Percentiles rank a stretch among this genome's conserved stretches.
These are phyloP conservation scores for Axea sp. DNA, from an alignment of 2,888 invertebrate genomes.

Conservation along the genomic window DNA sequence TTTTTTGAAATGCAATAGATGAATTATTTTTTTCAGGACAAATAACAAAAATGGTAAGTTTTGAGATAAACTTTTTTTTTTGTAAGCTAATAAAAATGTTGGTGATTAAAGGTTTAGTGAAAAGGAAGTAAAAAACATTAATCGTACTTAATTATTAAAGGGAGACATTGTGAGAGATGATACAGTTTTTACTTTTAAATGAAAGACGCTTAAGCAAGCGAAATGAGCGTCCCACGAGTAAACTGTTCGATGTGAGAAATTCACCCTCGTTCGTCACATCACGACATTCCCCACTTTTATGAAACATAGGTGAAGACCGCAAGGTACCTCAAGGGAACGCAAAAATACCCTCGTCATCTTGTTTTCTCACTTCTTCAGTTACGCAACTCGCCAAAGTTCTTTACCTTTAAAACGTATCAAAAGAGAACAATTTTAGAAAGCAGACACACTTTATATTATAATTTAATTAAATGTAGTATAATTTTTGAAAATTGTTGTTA, in stretches of 20 bases:
- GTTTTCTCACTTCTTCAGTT: constrained; percentile 65
- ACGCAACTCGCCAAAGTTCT: constrained; percentile 25
- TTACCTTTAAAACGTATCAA: constrained; percentile 25
- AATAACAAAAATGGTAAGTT: no score
- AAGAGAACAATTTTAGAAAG: constrained; percentile 19
- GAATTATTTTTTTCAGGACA: no score
- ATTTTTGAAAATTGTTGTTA: no score
- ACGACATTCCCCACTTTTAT: constrained; percentile 67
- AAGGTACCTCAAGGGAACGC: constrained; percentile 63
- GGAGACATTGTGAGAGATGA: not conserved
- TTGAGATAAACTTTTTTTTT: no score
- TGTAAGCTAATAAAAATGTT: no score
- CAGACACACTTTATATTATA: no score
- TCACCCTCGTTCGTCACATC: constrained; percentile 71
- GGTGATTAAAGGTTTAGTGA: no score
- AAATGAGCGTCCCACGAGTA: constrained; percentile 69
- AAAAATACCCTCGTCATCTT: constrained; percentile 73
- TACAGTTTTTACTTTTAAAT: constrained; percentile 55
- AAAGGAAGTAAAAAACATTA: no score
- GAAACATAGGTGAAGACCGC: constrained; percentile 64
- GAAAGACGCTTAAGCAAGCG: constrained; percentile 62
- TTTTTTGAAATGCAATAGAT: no score
- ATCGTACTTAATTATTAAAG: no score
- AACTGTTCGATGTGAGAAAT: constrained; percentile 69
- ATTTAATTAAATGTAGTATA: no score